A percentile compares a stretch with the other conserved stretches of the same genome.
phyloP scores from a whole-genome alignment of 2,113 vertebrate species.

The Drymodes brunneopygia region DNA sequence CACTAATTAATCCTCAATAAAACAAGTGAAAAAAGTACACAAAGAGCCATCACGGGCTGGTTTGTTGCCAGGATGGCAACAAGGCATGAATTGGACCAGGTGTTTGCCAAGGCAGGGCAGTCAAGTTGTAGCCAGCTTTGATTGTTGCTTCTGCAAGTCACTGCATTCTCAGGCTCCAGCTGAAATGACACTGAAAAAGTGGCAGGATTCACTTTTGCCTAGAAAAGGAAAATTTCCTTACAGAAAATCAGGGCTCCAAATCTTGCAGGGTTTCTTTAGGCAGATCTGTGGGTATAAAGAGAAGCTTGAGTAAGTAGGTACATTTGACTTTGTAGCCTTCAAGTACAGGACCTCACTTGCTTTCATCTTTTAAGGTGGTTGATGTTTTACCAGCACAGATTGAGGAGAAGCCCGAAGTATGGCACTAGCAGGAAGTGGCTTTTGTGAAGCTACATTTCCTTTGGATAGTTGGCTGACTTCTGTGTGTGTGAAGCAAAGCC shows the following conservation, averaged over 20 bases:
- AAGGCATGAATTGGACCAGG: not conserved
- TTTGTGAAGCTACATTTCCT: not conserved
- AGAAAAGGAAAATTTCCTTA: not conserved
- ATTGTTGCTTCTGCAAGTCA: not conserved
- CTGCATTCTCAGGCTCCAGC: not conserved
- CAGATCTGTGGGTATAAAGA: not conserved
- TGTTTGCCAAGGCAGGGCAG: not conserved
- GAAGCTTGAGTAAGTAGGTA: not conserved
- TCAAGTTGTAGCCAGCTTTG: not conserved
- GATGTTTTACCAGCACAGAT: not conserved
- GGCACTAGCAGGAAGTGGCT: not conserved
- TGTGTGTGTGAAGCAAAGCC: not conserved
- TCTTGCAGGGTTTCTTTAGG: not conserved
- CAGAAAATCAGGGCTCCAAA: not conserved
- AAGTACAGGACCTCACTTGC: not conserved
- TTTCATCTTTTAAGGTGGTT: not conserved
- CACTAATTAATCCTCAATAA: not conserved
- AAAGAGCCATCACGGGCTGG: rapidly evolving
- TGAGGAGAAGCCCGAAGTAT: not conserved
- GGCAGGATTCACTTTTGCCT: not conserved
- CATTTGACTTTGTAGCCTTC: not conserved
- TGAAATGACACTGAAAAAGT: not conserved
- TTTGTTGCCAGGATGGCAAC: not conserved
- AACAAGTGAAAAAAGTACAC: not conserved
- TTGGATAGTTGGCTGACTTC: not conserved